These are phyloP conservation scores for Clusia tigrina DNA, from an alignment of 2,888 invertebrate genomes.

Conservation along the genomic window DNA sequence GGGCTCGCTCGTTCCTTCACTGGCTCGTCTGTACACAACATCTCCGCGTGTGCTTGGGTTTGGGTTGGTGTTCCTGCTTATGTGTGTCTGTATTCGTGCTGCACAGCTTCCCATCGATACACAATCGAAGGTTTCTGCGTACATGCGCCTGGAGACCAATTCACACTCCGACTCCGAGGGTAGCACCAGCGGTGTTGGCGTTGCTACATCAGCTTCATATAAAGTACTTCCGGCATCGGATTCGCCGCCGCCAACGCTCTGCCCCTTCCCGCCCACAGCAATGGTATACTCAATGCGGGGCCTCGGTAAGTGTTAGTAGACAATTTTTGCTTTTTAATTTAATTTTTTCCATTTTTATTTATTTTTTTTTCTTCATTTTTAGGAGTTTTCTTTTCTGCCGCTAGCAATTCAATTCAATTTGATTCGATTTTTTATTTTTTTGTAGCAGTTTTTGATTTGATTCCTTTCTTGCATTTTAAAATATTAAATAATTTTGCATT, in stretches of 20 bases:
- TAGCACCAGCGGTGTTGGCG: conserved; percentile 62
- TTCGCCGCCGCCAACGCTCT: conserved; percentile 61
- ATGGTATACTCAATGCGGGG: conserved; percentile 76
- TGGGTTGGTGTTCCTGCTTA: too few species aligned
- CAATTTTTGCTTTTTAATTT: conserved; percentile 51
- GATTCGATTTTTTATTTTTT: too few species aligned
- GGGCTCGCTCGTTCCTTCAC: too few species aligned
- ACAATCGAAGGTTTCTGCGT: conserved; percentile 86
- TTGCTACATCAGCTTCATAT: conserved; percentile 62
- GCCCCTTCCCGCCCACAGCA: conserved; percentile 82
- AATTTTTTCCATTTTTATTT: conserved; percentile 31
- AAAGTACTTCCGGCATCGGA: conserved; percentile 65
- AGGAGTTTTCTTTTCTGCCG: conserved; percentile 5
- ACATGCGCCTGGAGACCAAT: conserved; percentile 66
- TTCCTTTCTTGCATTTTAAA: too few species aligned
- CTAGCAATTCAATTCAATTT: too few species aligned
- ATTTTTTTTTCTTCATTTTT: conserved; percentile 3
- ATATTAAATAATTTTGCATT: too few species aligned
- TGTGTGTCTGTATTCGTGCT: conserved; percentile 43
- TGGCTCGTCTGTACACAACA: too few species aligned
- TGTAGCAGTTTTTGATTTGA: too few species aligned
- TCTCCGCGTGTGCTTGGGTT: too few species aligned
- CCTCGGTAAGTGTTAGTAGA: conserved; percentile 66
- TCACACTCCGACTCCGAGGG: conserved; percentile 65
- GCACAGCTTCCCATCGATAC: conserved; percentile 87